A percentile compares a stretch with the other conserved stretches of the same genome.
Evolutionary conservation across 2,113 vertebrate species (phyloP).

Genomic region (Rallus limicola): DNA sequence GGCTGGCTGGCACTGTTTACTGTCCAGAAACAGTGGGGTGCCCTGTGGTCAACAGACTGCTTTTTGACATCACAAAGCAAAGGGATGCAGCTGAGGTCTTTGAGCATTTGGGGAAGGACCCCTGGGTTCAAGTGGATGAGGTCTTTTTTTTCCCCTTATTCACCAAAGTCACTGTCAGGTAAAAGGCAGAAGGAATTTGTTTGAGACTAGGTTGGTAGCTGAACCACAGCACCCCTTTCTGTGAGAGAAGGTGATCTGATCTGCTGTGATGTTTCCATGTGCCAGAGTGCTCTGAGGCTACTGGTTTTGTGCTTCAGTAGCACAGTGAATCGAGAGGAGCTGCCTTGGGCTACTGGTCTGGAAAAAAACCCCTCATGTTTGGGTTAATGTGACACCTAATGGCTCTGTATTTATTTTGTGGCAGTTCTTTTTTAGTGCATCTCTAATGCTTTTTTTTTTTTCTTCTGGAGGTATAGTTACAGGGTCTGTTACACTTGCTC

Average conservation of each 20-base stretch:
- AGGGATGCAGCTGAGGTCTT: background rate
- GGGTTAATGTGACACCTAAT: background rate
- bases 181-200: background rate
- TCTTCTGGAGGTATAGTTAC: conserved; percentile 33
- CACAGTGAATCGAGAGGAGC: background rate
- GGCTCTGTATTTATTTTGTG: background rate
- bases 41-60: background rate
- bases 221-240: background rate
- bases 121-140: background rate
- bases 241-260: background rate
- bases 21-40: background rate
- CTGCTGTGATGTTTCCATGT: accelerated
- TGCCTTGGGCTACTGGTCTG: background rate
- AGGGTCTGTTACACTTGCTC: conserved; percentile 48
- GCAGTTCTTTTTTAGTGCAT: background rate
- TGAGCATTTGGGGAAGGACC: background rate
- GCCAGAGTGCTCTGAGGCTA: background rate
- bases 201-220: background rate
- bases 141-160: background rate
- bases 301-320: background rate
- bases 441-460: conserved; percentile 12
- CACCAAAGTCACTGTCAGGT: background rate
- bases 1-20: background rate
- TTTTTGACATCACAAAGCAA: background rate
- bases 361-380: background rate